Conservation (phyloP, 2,113 vertebrate genomes). For the Callocephalon fimbriatum region DNA sequence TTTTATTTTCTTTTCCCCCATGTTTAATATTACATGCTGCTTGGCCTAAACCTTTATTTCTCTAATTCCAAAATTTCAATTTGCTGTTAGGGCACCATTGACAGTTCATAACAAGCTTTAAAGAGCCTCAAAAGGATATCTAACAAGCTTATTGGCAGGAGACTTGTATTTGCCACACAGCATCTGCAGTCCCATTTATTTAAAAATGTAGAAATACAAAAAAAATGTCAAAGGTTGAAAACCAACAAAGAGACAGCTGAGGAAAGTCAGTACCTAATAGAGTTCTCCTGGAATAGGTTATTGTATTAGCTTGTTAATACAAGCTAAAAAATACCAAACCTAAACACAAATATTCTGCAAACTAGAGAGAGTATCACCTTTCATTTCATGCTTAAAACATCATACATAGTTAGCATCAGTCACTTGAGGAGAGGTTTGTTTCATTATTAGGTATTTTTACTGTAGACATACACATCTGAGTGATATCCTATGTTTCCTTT, state of each 20-base stretch:
- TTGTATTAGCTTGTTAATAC: neutral
- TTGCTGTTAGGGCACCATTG: neutral
- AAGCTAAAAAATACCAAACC: neutral
- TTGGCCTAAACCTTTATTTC: neutral
- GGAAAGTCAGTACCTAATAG: neutral
- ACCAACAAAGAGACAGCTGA: neutral
- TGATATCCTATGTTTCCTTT: neutral
- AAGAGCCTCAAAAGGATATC: neutral
- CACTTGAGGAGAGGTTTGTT: neutral
- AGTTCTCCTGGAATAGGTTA: neutral
- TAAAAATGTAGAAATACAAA: neutral
- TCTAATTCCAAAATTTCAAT: neutral
- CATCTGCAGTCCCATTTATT: neutral
- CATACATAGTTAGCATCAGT: fast-evolving
- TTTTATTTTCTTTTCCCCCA: neutral
- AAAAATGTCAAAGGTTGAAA: neutral
- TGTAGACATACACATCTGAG: neutral
- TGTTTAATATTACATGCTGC: neutral
- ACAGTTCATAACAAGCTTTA: neutral
- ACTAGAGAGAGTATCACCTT: neutral
- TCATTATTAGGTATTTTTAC: neutral
- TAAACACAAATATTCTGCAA: neutral
- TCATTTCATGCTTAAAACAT: neutral
- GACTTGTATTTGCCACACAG: neutral
- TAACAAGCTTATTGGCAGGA: neutral